Evolutionary conservation across 2,888 invertebrate species (phyloP).

Genomic region (Gasteruption jaculator): DNA sequence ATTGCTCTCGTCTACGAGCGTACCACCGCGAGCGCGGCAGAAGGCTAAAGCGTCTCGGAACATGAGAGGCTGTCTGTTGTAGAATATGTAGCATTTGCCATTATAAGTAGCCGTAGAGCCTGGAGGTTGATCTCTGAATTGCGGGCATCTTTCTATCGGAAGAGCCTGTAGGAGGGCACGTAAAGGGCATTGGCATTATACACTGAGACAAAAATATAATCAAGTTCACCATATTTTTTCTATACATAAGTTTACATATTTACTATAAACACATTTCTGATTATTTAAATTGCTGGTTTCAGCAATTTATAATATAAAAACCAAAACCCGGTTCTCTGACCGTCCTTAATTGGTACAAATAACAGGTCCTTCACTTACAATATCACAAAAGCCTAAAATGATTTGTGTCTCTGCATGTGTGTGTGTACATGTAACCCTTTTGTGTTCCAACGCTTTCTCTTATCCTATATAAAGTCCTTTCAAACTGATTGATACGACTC

Average conservation of each 20-base stretch:
- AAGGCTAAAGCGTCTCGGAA: constrained; percentile 77
- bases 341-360: no score
- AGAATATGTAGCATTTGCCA: constrained; percentile 92
- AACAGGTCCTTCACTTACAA: no score
- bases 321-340: no score
- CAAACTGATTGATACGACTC: constrained; percentile 16
- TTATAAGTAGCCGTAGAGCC: constrained; percentile 92
- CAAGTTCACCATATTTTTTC: no score
- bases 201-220: constrained; percentile 2
- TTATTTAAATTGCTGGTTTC: no score
- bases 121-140: constrained; percentile 88
- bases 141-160: constrained; percentile 88
- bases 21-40: constrained; percentile 78
- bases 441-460: neutral
- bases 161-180: constrained; percentile 58
- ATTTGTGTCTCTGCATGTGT: neutral
- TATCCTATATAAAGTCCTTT: neutral
- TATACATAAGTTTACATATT: constrained; percentile 9
- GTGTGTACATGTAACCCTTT: neutral
- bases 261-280: constrained; percentile 1
- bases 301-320: no score
- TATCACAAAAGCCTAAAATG: no score
- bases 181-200: no score
- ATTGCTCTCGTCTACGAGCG: constrained; percentile 86
- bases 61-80: constrained; percentile 77